phyloP scores from a whole-genome alignment of 2,113 vertebrate genomes.

The Zosterops borbonicus region DNA sequence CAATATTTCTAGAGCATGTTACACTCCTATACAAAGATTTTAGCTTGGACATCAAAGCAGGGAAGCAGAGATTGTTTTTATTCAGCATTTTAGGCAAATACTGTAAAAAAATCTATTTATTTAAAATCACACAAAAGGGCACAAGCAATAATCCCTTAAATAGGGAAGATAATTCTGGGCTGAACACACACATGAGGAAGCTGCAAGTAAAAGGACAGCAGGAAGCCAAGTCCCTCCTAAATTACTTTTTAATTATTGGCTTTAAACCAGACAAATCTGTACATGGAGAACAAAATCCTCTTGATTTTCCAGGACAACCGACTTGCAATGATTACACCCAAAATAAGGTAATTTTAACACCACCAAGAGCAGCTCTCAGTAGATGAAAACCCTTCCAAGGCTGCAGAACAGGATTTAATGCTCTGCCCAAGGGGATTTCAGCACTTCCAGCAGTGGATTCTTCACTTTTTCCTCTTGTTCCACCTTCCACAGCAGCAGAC shows the following conservation, averaged over 20 bases:
- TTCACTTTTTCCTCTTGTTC: constrained; percentile 56
- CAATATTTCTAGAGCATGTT: background rate
- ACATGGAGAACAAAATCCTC: background rate
- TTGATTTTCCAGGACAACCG: background rate
- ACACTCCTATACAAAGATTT: accelerated
- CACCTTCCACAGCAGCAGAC: constrained; percentile 22
- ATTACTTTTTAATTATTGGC: background rate
- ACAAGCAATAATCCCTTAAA: background rate
- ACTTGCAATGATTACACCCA: background rate
- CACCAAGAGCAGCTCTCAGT: background rate
- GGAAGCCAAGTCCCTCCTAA: background rate
- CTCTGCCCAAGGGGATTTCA: accelerated
- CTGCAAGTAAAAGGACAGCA: background rate
- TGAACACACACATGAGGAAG: accelerated
- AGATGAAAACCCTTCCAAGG: background rate
- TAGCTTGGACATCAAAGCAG: background rate
- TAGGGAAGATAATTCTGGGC: background rate
- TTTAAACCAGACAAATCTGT: background rate
- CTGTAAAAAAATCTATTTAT: background rate
- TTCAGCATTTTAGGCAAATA: background rate
- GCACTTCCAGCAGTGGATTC: background rate
- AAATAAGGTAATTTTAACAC: background rate
- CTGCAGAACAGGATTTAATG: background rate
- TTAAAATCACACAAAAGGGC: background rate
- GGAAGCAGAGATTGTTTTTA: background rate